phyloP scores from a whole-genome alignment of 2,888 invertebrate genomes.

The Cephus nigrinus region DNA sequence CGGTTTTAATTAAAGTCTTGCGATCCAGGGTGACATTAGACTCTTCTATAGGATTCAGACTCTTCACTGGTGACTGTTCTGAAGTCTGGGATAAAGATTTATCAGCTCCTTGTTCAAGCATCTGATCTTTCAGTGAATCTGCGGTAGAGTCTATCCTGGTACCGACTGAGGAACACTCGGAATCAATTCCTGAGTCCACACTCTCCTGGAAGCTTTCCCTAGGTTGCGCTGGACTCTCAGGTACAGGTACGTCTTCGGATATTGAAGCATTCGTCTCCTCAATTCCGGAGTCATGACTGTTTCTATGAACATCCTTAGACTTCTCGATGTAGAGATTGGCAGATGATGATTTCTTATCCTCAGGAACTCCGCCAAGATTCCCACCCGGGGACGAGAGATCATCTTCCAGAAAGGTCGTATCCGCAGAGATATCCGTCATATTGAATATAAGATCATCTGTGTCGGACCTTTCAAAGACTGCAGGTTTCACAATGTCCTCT shows the following conservation, averaged over 20 bases:
- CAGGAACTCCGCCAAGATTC: no score
- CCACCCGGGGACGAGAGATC: constrained; percentile 22
- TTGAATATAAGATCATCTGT: constrained; percentile 46
- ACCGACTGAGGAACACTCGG: constrained; percentile 49
- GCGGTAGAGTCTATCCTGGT: constrained; percentile 21
- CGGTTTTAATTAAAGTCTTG: background rate
- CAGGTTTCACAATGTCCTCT: background rate
- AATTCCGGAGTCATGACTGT: constrained; percentile 48
- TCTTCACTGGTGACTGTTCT: no score
- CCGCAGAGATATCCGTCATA: constrained; percentile 43
- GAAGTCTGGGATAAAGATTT: no score
- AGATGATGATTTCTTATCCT: constrained; percentile 22
- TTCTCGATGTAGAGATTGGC: constrained; percentile 40
- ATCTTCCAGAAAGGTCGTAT: constrained; percentile 25
- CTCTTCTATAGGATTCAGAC: no score
- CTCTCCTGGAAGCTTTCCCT: constrained; percentile 45
- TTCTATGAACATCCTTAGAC: constrained; percentile 36
- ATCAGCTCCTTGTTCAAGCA: no score
- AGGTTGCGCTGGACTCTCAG: constrained; percentile 24
- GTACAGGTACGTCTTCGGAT: constrained; percentile 29
- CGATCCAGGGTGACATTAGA: background rate
- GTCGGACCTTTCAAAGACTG: constrained; percentile 29
- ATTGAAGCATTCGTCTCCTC: constrained; percentile 41
- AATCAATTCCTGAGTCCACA: constrained; percentile 46
- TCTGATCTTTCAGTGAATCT: background rate